Evolutionary conservation across 2,888 invertebrate genomes (phyloP), one percentile per base, ranked within the genome.

Genomic region (Diaphora mendica): DNA sequence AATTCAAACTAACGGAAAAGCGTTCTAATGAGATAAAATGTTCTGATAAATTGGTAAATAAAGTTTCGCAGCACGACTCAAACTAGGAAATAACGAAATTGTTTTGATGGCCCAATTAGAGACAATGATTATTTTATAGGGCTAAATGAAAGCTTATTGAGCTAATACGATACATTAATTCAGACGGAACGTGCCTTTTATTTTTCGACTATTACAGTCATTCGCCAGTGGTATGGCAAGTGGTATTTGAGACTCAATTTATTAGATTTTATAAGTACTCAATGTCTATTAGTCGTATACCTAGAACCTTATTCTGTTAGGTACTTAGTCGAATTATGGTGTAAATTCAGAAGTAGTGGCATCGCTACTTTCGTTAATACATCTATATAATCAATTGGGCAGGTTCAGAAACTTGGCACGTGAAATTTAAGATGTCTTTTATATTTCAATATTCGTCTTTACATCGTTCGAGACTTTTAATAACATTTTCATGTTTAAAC

Each of bases 41-140:
- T 9, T 72, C 76, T 75, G 71, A 81, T 75, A 67, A 68, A 76
- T 74, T 67, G 72, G 26, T 65, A 65, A n/a, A 73, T 77, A 48
- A 71, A 42, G 39, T 33, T 20, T 26, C 69, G 13, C 72, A 26
- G 66, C 73, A 66, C 68, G 74, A 72, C 65, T 59, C 65, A 55
- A 59, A 44, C 65, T 73, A 55, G 42, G 65, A 77, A 70, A 71
- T 73, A 82, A 80, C 77, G 33, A 68, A 78, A 72, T 65, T 78
- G 75, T 76, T 75, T 71, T 70, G 20, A 48, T 75, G n/a, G 64
- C 66, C 30, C 51, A n/a, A 59, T 72, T 62, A 62, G 23, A 62
- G 72, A 35, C 64, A 72, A 70, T 73, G 71, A 48, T 72, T 64
- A 65, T 68, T 70, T 71, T 35, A 73, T 64, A 68, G 26, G 68